Percentiles rank a stretch among this genome's conserved stretches.
Evolutionary conservation across 1,140 invertebrate species (phyloP).

Genomic region (Nixonia krombeini): DNA sequence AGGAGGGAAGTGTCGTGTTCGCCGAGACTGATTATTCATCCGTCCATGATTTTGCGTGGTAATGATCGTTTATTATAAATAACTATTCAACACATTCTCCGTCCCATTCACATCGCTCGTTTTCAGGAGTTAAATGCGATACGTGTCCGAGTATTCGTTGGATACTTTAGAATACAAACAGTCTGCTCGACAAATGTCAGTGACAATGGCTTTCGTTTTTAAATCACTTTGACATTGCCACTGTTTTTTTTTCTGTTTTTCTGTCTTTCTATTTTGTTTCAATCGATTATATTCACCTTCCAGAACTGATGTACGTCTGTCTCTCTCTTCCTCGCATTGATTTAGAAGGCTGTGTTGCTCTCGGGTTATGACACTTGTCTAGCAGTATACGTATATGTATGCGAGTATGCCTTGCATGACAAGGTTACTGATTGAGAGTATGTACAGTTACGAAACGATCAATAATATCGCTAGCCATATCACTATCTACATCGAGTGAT

Average conservation of each 20-base stretch:
- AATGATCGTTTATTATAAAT: constrained; percentile 66
- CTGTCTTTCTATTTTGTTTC: too few relatives aligned
- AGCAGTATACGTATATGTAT: constrained; percentile 4
- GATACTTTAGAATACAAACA: constrained; percentile 39
- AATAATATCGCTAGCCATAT: constrained; percentile 45
- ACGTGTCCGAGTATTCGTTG: constrained; percentile 41
- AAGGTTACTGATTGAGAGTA: constrained; percentile 55
- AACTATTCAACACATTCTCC: constrained; percentile 59
- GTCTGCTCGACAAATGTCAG: background rate
- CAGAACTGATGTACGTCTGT: too few relatives aligned
- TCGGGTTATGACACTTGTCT: too few relatives aligned
- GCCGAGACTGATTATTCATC: background rate
- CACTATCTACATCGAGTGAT: constrained; percentile 53
- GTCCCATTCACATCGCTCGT: constrained; percentile 37
- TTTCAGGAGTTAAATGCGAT: constrained; percentile 37
- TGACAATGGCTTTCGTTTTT: too few relatives aligned
- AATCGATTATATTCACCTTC: too few relatives aligned
- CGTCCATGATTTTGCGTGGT: constrained; percentile 29
- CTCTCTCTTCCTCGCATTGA: too few relatives aligned
- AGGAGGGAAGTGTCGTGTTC: background rate
- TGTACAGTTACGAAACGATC: constrained; percentile 56
- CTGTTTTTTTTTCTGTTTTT: too few relatives aligned
- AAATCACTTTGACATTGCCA: too few relatives aligned
- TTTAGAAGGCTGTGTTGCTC: too few relatives aligned
- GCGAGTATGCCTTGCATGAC: constrained; percentile 16